Evolutionary conservation across 2,888 invertebrate genomes (phyloP).

Genomic region (Hetaerina titia): DNA sequence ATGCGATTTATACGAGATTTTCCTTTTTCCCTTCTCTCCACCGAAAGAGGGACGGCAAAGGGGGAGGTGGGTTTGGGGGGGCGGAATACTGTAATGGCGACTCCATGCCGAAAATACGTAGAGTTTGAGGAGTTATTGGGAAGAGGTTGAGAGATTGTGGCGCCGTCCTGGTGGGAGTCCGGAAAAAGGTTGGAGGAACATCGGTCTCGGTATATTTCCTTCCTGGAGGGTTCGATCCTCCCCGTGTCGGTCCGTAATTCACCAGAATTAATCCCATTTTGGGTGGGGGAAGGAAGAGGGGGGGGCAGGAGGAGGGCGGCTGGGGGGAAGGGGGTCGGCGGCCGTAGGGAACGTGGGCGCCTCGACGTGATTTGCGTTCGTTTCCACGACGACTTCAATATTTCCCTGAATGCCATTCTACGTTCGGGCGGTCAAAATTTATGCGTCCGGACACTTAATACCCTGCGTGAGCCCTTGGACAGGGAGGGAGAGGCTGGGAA

Average conservation of each 20-base stretch:
- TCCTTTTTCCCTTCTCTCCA: neutral
- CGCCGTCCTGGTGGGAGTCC: conserved; percentile 47
- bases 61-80: neutral
- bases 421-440: neutral
- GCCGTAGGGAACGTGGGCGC: neutral
- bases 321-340: neutral
- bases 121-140: conserved; percentile 60
- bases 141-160: conserved; percentile 45
- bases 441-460: neutral
- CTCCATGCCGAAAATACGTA: conserved; percentile 54
- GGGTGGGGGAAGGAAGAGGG: too few species aligned
- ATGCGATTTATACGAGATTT: conserved; percentile 50
- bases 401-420: conserved; percentile 8
- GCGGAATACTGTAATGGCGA: conserved; percentile 41
- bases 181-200: neutral
- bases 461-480: too few species aligned
- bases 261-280: neutral
- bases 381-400: neutral
- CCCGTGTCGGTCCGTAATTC: neutral
- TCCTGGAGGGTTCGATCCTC: neutral
- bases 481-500: too few species aligned
- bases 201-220: neutral
- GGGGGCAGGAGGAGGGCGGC: too few species aligned
- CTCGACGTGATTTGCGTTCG: neutral
- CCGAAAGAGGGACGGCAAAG: neutral